phyloP scores from a whole-genome alignment of 2,888 invertebrate species.

The Cecidostiba fungosa region DNA sequence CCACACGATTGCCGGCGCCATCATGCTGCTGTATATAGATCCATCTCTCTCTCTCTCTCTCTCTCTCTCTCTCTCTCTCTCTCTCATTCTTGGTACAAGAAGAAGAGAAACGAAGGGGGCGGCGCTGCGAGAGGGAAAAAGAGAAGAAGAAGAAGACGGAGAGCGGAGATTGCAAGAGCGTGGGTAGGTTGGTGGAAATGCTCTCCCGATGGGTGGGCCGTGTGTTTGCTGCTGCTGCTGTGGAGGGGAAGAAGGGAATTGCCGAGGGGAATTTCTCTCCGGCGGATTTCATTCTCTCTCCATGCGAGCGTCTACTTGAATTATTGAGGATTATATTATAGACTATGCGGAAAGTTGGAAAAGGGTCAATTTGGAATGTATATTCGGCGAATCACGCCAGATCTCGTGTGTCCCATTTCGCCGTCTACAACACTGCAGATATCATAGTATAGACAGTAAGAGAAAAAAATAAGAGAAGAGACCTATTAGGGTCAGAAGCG shows the following conservation, averaged over 20 bases:
- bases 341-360: neutral
- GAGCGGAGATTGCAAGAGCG: constrained; percentile 43
- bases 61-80: constrained; percentile 30
- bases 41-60: constrained; percentile 13
- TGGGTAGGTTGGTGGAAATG: constrained; percentile 43
- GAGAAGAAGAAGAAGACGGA: constrained; percentile 30
- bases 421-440: neutral
- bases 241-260: constrained; percentile 3
- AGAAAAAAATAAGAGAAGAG: constrained; percentile 1
- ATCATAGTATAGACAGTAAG: neutral
- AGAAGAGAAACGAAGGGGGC: constrained; percentile 54
- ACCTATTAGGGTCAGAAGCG: constrained; percentile 35
- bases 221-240: constrained; percentile 6
- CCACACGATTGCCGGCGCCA: neutral
- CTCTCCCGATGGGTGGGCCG: constrained; percentile 12
- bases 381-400: constrained; percentile 2
- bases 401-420: neutral
- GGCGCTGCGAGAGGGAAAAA: constrained; percentile 36
- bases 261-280: constrained; percentile 7
- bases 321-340: neutral
- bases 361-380: neutral
- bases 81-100: constrained; percentile 26
- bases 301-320: neutral
- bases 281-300: neutral
- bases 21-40: neutral